These are phyloP conservation scores for Oophaga pumilio DNA, from an alignment of 2,113 vertebrate genomes.

Conservation along the genomic window DNA sequence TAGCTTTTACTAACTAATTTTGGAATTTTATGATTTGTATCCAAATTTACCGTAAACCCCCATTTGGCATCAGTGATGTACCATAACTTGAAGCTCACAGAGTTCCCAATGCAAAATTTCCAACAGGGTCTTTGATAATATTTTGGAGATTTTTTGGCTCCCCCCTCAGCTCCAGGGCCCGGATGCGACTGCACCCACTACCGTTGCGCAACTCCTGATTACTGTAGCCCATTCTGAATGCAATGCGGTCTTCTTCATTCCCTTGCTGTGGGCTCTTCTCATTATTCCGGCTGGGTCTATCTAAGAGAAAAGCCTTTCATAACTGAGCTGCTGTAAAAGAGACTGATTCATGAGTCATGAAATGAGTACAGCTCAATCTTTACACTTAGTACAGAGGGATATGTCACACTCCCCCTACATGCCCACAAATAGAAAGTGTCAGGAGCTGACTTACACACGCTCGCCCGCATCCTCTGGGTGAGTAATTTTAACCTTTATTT, in stretches of 20 bases:
- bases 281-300: constrained; percentile 24
- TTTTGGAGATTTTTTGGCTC: no score
- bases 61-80: no score
- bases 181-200: no score
- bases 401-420: constrained; percentile 48
- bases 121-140: no score
- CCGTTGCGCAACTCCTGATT: no score
- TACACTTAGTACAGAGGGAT: constrained; percentile 49
- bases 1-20: no score
- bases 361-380: constrained; percentile 56
- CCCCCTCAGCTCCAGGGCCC: no score
- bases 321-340: constrained; percentile 42
- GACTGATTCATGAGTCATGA: constrained; percentile 58
- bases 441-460: constrained; percentile 50
- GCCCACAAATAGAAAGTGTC: constrained; percentile 58
- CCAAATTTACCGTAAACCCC: no score
- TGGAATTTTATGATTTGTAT: no score
- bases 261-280: not conserved
- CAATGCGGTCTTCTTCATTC: not conserved
- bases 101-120: no score
- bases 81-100: no score
- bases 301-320: constrained; percentile 30
- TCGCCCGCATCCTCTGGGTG: constrained; percentile 46
- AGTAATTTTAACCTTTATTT: constrained; percentile 59
- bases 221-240: not conserved